Evolutionary conservation across 2,888 invertebrate species (phyloP).

Genomic region (Eupithecia exiguata): DNA sequence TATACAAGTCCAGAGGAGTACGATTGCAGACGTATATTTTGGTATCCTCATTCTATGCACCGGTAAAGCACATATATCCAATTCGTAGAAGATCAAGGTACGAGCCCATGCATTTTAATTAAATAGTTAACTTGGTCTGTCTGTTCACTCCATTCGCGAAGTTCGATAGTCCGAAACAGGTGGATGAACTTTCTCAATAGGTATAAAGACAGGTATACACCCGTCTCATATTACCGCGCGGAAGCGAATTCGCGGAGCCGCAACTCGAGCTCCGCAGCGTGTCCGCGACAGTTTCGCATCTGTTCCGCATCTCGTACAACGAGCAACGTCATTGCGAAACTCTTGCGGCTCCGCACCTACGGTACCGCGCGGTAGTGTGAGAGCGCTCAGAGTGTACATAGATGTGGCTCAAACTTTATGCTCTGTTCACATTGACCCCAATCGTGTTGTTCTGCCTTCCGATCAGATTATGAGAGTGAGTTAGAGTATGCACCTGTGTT

Average conservation of each 20-base stretch:
- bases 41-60: background rate
- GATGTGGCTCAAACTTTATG: background rate
- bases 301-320: no score
- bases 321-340: no score
- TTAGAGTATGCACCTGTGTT: background rate
- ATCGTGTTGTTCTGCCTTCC: background rate
- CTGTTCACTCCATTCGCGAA: conserved; percentile 12
- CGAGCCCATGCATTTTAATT: conserved; percentile 33
- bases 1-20: no score
- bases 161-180: background rate
- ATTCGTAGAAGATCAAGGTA: conserved; percentile 17
- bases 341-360: no score
- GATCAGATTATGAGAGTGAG: background rate
- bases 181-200: background rate
- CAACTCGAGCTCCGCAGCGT: no score
- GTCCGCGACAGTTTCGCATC: no score
- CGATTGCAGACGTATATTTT: no score
- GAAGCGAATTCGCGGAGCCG: no score
- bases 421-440: background rate
- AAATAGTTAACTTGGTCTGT: conserved; percentile 25
- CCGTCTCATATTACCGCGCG: no score
- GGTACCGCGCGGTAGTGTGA: no score
- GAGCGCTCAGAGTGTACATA: no score
- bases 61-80: background rate
- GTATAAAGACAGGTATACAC: no score